phyloP scores from a whole-genome alignment of 2,888 invertebrate genomes.

The Tetragonula carbonaria region DNA sequence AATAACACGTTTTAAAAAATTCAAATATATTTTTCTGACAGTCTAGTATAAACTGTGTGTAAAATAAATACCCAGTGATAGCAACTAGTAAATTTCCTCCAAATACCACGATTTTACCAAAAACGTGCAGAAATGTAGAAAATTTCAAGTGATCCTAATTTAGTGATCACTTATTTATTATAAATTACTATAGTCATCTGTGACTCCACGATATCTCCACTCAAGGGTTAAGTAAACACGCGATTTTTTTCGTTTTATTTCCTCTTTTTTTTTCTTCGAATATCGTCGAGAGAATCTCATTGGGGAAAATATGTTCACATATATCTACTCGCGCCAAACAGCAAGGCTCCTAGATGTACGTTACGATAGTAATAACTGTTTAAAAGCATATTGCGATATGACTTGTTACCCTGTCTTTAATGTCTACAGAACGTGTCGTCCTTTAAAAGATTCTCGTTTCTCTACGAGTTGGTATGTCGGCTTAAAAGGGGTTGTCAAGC shows the following conservation, averaged over 20 bases:
- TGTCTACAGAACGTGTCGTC: conserved; percentile 74
- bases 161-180: too few relatives aligned
- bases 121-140: too few relatives aligned
- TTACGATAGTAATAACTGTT: conserved; percentile 58
- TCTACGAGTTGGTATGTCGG: conserved; percentile 13
- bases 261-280: neutral
- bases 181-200: too few relatives aligned
- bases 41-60: too few relatives aligned
- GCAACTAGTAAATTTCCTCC: too few relatives aligned
- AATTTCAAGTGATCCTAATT: too few relatives aligned
- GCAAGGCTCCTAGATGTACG: conserved; percentile 65
- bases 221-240: neutral
- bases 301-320: conserved; percentile 31
- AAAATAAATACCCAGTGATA: too few relatives aligned
- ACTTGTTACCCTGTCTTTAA: conserved; percentile 81
- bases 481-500: neutral
- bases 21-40: too few relatives aligned
- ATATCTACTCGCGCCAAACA: conserved; percentile 58
- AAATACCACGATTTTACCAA: too few relatives aligned
- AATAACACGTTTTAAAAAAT: too few relatives aligned
- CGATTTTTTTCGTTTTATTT: neutral
- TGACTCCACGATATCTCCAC: too few relatives aligned
- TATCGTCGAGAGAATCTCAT: conserved; percentile 18
- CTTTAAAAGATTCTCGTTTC: conserved; percentile 59
- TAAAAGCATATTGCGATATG: conserved; percentile 80